Percentiles rank a stretch among this genome's conserved stretches.
Evolutionary conservation across 2,113 vertebrate species (phyloP).

Genomic region (Entelurus aequoreus): DNA sequence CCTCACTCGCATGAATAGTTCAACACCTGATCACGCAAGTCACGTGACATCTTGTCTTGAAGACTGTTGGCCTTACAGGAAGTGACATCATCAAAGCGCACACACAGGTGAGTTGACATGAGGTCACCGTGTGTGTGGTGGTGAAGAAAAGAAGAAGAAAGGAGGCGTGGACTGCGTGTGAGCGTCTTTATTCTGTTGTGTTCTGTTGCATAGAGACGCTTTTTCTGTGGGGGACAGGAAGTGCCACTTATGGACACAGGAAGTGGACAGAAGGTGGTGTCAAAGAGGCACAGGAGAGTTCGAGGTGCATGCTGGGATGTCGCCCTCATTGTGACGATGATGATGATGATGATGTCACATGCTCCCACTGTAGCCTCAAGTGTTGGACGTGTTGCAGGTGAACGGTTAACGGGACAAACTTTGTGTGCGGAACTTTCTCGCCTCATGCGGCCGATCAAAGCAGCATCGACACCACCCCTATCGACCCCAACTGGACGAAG

Average conservation of each 20-base stretch:
- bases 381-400: no score
- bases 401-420: neutral
- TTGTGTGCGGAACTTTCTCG: neutral
- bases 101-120: no score
- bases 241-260: constrained; percentile 79
- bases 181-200: constrained; percentile 91
- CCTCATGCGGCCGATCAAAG: constrained; percentile 1
- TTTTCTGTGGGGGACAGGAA: constrained; percentile 95
- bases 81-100: no score
- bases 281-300: constrained; percentile 82
- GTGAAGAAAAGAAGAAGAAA: constrained; percentile 3
- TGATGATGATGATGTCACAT: neutral
- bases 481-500: constrained; percentile 43
- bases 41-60: no score
- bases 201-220: constrained; percentile 98
- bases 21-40: no score
- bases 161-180: constrained; percentile 76
- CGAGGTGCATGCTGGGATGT: neutral
- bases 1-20: no score
- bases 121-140: neutral
- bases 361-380: neutral
- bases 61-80: no score
- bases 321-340: neutral
- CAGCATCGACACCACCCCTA: constrained; percentile 13
- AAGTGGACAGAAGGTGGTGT: constrained; percentile 58